These are phyloP conservation scores for Scaptomyza caliginosa DNA, from an alignment of 2,888 invertebrate species.

Conservation along the genomic window DNA sequence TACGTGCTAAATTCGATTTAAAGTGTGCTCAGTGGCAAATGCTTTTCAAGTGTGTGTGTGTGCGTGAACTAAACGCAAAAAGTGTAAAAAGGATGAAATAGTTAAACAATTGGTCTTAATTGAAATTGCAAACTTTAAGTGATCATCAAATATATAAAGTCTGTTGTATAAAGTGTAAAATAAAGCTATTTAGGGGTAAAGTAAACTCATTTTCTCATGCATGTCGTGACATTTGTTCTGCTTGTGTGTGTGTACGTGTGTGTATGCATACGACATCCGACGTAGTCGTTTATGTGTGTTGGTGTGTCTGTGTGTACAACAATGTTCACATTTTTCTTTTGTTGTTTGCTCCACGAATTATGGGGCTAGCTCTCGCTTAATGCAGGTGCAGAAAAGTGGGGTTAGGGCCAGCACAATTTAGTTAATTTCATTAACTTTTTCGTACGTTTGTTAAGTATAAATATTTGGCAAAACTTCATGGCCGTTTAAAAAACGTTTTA, in stretches of 20 bases:
- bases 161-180: slow-evolving; percentile 39
- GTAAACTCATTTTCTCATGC: slow-evolving; percentile 60
- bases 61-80: slow-evolving; percentile 74
- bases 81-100: slow-evolving; percentile 69
- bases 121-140: slow-evolving; percentile 25
- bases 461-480: background rate
- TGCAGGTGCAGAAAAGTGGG: slow-evolving; percentile 79
- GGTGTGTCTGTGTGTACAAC: slow-evolving; percentile 62
- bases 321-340: slow-evolving; percentile 76
- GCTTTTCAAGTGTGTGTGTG: slow-evolving; percentile 44
- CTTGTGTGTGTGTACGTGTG: slow-evolving; percentile 48
- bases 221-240: slow-evolving; percentile 77
- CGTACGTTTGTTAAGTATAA: background rate
- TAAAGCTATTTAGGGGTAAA: slow-evolving; percentile 34
- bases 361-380: slow-evolving; percentile 65
- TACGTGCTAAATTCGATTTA: slow-evolving; percentile 68
- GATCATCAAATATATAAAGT: slow-evolving; percentile 21
- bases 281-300: slow-evolving; percentile 35
- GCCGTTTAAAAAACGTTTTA: slow-evolving; percentile 1
- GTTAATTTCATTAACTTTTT: slow-evolving; percentile 33
- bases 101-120: slow-evolving; percentile 55
- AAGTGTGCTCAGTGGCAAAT: slow-evolving; percentile 60
- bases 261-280: slow-evolving; percentile 39
- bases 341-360: slow-evolving; percentile 71
- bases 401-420: slow-evolving; percentile 57